Percentiles rank a stretch among this genome's conserved stretches.
phyloP scores from a whole-genome alignment of 1,140 invertebrate genomes.

The Pogonognathellus flavescens region DNA sequence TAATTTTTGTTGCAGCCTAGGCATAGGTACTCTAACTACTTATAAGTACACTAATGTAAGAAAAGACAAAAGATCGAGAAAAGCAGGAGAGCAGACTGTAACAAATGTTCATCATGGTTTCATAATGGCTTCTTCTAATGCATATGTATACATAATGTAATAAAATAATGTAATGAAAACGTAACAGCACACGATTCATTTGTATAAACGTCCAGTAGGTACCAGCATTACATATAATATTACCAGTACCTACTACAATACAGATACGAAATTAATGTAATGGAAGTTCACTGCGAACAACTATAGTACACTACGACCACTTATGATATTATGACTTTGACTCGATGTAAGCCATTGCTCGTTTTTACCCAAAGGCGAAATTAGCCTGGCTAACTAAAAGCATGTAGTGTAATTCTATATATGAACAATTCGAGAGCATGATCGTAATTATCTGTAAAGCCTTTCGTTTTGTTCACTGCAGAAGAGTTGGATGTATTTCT shows the following conservation, averaged over 20 bases:
- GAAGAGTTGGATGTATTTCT: not conserved
- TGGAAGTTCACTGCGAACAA: not conserved
- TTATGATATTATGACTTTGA: too few relatives aligned
- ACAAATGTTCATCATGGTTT: slow-evolving; percentile 22
- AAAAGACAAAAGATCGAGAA: too few relatives aligned
- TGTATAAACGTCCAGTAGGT: too few relatives aligned
- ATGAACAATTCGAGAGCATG: slow-evolving; percentile 43
- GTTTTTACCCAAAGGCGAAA: slow-evolving; percentile 40
- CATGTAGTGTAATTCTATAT: slow-evolving; percentile 27
- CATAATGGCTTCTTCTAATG: slow-evolving; percentile 22
- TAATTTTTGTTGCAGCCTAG: slow-evolving; percentile 6
- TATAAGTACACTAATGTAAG: too few relatives aligned
- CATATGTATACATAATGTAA: not conserved
- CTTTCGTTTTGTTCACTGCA: slow-evolving; percentile 12
- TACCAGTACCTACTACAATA: not conserved
- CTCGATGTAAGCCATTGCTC: slow-evolving; percentile 7
- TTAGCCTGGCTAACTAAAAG: slow-evolving; percentile 16
- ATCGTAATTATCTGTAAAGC: slow-evolving; percentile 44
- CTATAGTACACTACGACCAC: too few relatives aligned
- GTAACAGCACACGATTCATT: not conserved
- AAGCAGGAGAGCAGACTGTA: not conserved
- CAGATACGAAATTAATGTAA: not conserved
- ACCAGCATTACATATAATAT: too few relatives aligned
- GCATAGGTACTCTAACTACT: too few relatives aligned
- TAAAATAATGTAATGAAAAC: slow-evolving; percentile 28